phyloP scores from a whole-genome alignment of 2,888 invertebrate species.

The Eilema sororculum region DNA sequence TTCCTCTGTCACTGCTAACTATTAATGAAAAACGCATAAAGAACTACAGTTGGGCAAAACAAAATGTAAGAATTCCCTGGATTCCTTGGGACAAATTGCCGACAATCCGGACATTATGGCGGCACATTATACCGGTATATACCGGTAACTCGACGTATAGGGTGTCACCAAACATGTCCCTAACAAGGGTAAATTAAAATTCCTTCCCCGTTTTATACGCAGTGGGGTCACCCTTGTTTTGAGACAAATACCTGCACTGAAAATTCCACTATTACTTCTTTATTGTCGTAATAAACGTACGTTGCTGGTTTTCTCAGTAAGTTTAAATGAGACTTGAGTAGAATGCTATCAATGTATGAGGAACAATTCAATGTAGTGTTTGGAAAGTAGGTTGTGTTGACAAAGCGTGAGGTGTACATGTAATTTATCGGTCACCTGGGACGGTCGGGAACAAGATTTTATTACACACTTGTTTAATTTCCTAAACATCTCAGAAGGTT shows the following conservation, averaged over 20 bases:
- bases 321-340: background rate
- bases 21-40: constrained; percentile 35
- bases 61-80: constrained; percentile 46
- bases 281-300: background rate
- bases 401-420: constrained; percentile 51
- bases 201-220: constrained; percentile 69
- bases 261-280: constrained; percentile 14
- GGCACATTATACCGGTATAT: constrained; percentile 50
- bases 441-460: constrained; percentile 62
- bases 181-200: constrained; percentile 83
- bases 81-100: constrained; percentile 31
- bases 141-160: constrained; percentile 47
- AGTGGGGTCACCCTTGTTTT: constrained; percentile 61
- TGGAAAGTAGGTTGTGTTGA: constrained; percentile 41
- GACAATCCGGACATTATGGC: constrained; percentile 52
- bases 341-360: constrained; percentile 23
- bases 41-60: constrained; percentile 21
- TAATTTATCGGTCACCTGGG: constrained; percentile 68
- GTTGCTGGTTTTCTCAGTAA: constrained; percentile 11
- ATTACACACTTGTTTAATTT: constrained; percentile 72
- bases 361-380: background rate
- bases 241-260: constrained; percentile 39
- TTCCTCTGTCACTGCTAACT: constrained; percentile 25
- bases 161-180: constrained; percentile 59
- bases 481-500: constrained; percentile 59